Conservation (phyloP, 2,113 vertebrate genomes). For the Cinclus mexicanus region DNA sequence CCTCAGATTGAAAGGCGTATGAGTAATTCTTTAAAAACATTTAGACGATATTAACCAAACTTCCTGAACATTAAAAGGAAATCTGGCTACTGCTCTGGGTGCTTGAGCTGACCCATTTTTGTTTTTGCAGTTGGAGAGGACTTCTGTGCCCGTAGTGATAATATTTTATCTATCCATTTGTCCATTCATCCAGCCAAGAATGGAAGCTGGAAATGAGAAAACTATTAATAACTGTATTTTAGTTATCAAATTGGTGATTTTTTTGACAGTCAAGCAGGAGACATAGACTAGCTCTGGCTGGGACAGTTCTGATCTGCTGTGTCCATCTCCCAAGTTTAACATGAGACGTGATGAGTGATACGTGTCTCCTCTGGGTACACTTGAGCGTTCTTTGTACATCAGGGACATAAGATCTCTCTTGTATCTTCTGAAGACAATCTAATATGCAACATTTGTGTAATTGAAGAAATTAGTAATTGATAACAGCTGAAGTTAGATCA, state of each 20-base stretch:
- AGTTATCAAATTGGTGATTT: not conserved
- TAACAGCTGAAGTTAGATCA: slow-evolving; percentile 59
- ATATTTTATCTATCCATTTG: not conserved
- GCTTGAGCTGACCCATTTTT: not conserved
- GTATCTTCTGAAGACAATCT: not conserved
- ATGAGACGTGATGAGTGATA: not conserved
- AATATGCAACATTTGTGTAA: slow-evolving; percentile 19
- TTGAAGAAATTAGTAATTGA: slow-evolving; percentile 51
- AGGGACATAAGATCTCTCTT: not conserved
- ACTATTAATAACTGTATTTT: not conserved
- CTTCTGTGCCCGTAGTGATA: not conserved
- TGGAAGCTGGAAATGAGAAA: not conserved
- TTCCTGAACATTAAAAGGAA: not conserved
- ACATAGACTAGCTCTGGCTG: not conserved
- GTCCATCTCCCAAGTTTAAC: not conserved
- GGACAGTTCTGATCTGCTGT: not conserved
- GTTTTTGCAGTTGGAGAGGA: not conserved
- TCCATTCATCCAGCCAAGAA: not conserved
- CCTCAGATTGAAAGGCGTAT: not conserved
- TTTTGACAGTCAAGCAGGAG: not conserved
- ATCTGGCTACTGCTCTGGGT: not conserved
- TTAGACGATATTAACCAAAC: not conserved
- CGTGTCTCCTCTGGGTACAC: not conserved
- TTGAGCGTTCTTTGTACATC: not conserved
- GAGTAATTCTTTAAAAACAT: not conserved